Evolutionary conservation across 2,888 invertebrate genomes (phyloP).

Genomic region (Cancer borealis): DNA sequence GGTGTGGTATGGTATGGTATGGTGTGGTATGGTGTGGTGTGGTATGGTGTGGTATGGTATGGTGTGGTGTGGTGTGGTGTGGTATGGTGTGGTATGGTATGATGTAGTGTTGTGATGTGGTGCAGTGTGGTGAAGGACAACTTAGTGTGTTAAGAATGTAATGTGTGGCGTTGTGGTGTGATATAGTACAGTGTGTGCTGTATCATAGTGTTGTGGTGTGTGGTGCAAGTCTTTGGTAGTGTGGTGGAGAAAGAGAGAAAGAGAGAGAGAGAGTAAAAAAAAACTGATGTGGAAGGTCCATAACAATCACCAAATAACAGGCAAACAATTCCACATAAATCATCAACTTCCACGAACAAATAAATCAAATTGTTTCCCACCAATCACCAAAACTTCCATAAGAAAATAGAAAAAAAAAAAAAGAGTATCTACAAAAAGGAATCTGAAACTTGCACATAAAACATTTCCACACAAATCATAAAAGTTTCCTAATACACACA

Average conservation of each 20-base stretch:
- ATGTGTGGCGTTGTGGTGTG: neutral
- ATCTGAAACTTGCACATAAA: no score
- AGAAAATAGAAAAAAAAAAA: neutral
- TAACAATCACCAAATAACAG: neutral
- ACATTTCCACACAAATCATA: no score
- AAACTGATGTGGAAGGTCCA: neutral
- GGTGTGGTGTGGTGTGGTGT: neutral
- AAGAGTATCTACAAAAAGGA: neutral
- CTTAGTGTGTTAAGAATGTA: neutral
- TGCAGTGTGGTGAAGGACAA: neutral
- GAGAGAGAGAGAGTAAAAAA: neutral
- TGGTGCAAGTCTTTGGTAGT: no score
- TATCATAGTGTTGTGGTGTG: neutral
- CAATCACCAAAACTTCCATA: neutral
- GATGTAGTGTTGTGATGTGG: neutral
- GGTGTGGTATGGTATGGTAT: neutral
- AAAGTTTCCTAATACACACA: neutral
- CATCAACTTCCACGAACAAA: constrained; percentile 2
- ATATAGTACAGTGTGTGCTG: neutral
- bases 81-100: neutral
- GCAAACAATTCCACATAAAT: neutral
- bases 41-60: neutral
- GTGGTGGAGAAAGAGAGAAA: neutral
- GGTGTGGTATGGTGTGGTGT: neutral
- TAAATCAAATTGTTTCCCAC: neutral